Base-by-base conservation (phyloP, 2,888 invertebrate species). In the Nipponacmea schrenckii region DNA sequence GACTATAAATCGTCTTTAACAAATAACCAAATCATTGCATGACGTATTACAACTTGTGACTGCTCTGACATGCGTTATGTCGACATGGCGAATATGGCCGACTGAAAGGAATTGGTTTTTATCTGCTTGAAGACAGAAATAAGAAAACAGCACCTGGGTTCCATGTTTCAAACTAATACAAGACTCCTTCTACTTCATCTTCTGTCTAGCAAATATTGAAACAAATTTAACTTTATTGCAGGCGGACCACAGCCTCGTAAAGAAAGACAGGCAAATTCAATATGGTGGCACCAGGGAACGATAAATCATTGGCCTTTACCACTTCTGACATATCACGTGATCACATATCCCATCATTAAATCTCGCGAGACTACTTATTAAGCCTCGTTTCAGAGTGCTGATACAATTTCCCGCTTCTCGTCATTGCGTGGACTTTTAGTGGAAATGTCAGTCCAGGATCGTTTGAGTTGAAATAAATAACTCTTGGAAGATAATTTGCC, bases 321-420 rank as follows among this genome's bases (percentile, higher is more conserved):
- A 70, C 69, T 72, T 65, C 62, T 72, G 71, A 66, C 73, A 71
- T 71, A 68, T 77, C 77, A 77, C 77, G 77, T 74, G 75, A 74
- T 73, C 72, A 69, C 69, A 66, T 75, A 77, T 77, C 77, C 77
- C 75, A 75, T 74, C 77, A 77, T 77, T 77, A 75, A 74, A 75
- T 75, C 77, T 75, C 71, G 64, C 70, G 74, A 75, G 75, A 73
- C 70, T 73, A 73, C 77, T 77, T 77, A 77, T 77, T 75, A 77
- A 74, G 74, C 73, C 77, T 69, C 74, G 74, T 77, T 77, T 77
- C 75, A 50, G 64, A 50, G 72, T 70, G 70, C 48, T 69, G 74
- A 73, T 73, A 74, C 74, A 71, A 70, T 75, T 73, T 72, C 70
- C 24, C 66, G 48, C 70, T 50, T 62, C 65, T 70, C 64, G 65